Evolutionary conservation across 64 coral and sea anemone genomes (phyloP).

Genomic region (Hydrozoanthus tunicans): DNA sequence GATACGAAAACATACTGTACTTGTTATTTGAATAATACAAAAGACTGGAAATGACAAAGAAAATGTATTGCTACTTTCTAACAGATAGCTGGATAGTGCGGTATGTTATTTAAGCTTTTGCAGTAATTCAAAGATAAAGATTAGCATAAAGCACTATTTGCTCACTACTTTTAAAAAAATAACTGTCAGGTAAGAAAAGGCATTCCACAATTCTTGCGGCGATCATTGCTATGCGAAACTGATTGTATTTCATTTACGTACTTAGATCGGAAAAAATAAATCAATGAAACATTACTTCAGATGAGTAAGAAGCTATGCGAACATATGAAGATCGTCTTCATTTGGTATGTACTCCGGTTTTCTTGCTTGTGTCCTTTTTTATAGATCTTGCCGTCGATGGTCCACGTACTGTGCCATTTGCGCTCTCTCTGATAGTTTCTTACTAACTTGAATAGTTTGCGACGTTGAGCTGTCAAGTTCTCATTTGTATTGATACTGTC

Average conservation of each 20-base stretch:
- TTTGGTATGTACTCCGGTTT: background rate
- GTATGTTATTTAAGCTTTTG: too few relatives aligned
- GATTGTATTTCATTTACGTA: background rate
- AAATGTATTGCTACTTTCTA: too few relatives aligned
- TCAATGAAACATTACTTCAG: background rate
- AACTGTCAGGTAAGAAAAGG: too few relatives aligned
- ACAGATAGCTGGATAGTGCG: too few relatives aligned
- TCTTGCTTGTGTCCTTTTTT: constrained; percentile 8
- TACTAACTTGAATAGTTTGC: constrained; percentile 20
- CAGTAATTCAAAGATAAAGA: too few relatives aligned
- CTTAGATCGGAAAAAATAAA: constrained; percentile 27
- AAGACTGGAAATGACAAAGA: too few relatives aligned
- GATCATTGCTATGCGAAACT: background rate
- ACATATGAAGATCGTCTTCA: background rate
- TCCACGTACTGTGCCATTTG: constrained; percentile 32
- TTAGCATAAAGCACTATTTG: too few relatives aligned
- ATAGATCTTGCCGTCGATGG: constrained; percentile 27
- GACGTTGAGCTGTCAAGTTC: background rate
- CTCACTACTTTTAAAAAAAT: too few relatives aligned
- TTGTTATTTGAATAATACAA: too few relatives aligned
- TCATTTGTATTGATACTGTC: constrained; percentile 8
- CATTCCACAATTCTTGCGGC: background rate
- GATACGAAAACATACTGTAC: too few relatives aligned
- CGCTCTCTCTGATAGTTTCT: constrained; percentile 12
- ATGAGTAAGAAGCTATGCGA: constrained; percentile 8